Evolutionary conservation across 1,140 invertebrate species (phyloP).

Genomic region (Ladona fulva): DNA sequence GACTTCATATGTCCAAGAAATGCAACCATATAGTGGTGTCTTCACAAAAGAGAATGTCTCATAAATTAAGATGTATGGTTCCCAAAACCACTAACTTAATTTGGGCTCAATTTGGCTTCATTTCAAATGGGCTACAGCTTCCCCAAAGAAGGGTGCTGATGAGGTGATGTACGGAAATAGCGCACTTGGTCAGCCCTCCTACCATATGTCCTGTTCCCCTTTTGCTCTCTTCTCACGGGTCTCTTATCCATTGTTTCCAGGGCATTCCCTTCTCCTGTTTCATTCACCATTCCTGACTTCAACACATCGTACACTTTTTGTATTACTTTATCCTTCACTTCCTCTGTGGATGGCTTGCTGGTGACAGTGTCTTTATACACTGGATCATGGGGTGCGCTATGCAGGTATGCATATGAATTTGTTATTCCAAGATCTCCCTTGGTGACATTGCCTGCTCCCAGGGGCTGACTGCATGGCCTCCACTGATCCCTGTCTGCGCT

Average conservation of each 20-base stretch:
- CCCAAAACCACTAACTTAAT: no score
- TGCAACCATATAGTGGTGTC: no score
- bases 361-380: neutral
- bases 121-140: no score
- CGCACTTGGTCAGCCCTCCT: neutral
- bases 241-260: neutral
- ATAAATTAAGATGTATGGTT: no score
- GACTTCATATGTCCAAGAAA: no score
- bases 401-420: neutral
- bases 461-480: conserved; percentile 66
- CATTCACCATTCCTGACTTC: neutral
- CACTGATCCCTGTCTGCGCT: conserved; percentile 56
- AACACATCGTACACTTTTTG: neutral
- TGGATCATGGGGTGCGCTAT: neutral
- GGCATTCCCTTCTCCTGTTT: neutral
- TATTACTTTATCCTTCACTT: neutral
- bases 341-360: neutral
- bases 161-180: neutral
- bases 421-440: neutral
- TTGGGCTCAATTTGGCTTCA: no score
- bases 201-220: neutral
- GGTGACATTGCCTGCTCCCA: neutral
- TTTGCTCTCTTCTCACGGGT: neutral
- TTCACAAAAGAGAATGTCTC: no score
- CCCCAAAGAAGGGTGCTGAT: no score